Evolutionary conservation across 2,888 invertebrate genomes (phyloP).

Genomic region (Idaea dimidiata): DNA sequence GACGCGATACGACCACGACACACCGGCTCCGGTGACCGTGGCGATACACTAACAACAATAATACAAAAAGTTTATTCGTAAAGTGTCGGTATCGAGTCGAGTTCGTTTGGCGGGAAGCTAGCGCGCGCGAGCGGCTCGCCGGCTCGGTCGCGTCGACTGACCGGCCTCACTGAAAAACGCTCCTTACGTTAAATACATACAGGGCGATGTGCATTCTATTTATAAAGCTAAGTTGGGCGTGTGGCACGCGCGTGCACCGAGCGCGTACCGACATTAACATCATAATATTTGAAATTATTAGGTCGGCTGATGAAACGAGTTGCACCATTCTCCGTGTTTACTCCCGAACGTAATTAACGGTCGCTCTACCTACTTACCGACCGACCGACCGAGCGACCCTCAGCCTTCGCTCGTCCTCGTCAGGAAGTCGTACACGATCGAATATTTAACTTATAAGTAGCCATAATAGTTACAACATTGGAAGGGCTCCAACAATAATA

Average conservation of each 20-base stretch:
- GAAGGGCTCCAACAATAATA: conserved; percentile 65
- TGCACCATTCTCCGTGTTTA: conserved; percentile 38
- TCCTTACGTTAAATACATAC: conserved; percentile 71
- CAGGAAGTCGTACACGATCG: conserved; percentile 19
- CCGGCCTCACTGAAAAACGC: conserved; percentile 60
- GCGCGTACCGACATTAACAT: conserved; percentile 59
- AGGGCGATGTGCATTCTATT: conserved; percentile 75
- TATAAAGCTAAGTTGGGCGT: conserved; percentile 73
- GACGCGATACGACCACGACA: background rate
- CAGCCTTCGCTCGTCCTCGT: background rate
- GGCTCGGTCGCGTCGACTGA: conserved; percentile 63
- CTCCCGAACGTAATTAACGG: conserved; percentile 28
- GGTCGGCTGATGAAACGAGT: conserved; percentile 66
- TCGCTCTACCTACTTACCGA: conserved; percentile 10
- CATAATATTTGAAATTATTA: conserved; percentile 73
- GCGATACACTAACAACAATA: background rate
- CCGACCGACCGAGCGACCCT: conserved; percentile 5
- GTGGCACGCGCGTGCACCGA: conserved; percentile 64
- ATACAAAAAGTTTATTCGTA: background rate
- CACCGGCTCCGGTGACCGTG: background rate
- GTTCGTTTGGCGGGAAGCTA: conserved; percentile 36
- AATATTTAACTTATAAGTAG: conserved; percentile 36
- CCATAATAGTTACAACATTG: conserved; percentile 49
- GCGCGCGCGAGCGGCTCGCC: conserved; percentile 64
- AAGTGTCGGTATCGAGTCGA: conserved; percentile 1